These are phyloP conservation scores for Phymanthus crucifer DNA, from an alignment of 92 coral and sea anemone species.

Conservation along the genomic window DNA sequence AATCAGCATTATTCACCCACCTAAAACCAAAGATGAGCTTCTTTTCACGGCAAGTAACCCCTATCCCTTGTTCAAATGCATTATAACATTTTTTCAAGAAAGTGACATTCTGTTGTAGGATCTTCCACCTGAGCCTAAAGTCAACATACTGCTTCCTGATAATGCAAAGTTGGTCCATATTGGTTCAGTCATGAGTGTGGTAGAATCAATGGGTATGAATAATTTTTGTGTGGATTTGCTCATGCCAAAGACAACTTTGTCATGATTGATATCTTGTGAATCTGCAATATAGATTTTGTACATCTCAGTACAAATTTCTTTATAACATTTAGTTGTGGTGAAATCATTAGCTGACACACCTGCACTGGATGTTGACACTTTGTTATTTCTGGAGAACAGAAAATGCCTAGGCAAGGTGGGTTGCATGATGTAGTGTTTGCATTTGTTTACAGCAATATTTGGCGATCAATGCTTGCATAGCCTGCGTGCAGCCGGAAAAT, in stretches of 20 bases:
- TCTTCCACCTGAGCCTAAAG: constrained; percentile 72
- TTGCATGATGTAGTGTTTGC: background rate
- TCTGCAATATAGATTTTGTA: background rate
- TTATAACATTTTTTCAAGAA: background rate
- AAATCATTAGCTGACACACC: constrained; percentile 72
- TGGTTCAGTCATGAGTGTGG: constrained; percentile 71
- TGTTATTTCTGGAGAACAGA: constrained; percentile 76
- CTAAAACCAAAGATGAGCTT: constrained; percentile 79
- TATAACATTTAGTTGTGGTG: constrained; percentile 60
- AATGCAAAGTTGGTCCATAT: constrained; percentile 59
- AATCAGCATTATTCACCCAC: constrained; percentile 39
- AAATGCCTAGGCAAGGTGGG: constrained; percentile 75
- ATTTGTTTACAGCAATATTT: background rate
- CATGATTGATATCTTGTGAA: background rate
- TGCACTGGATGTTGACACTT: constrained; percentile 81
- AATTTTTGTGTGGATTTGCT: background rate
- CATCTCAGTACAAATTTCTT: background rate
- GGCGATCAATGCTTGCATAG: background rate
- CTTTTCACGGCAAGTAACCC: constrained; percentile 45
- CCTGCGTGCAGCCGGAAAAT: too few species aligned
- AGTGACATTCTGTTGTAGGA: constrained; percentile 44
- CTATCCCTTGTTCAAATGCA: too few species aligned
- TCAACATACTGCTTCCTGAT: constrained; percentile 61
- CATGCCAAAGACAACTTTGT: too few species aligned
- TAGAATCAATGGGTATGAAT: constrained; percentile 60